These are phyloP conservation scores for Cephalopterus ornatus DNA, from an alignment of 2,113 vertebrate species.

Conservation along the genomic window DNA sequence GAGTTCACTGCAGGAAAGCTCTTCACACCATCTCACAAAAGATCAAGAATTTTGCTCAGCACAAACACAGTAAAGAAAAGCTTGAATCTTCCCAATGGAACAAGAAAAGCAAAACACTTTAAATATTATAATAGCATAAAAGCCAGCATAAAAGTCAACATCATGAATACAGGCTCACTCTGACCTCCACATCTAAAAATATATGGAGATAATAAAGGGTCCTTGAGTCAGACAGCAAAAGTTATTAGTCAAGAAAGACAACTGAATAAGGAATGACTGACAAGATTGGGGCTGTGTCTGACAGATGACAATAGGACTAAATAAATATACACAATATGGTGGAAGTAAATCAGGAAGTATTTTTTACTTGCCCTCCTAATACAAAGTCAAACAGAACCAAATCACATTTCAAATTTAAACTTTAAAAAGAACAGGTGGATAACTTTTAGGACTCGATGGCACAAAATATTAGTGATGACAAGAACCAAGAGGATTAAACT, in stretches of 20 bases:
- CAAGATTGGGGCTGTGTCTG: not conserved
- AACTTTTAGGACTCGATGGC: not conserved
- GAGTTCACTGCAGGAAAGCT: not conserved
- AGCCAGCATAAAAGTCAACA: not conserved
- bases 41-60: not conserved
- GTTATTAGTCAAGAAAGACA: not conserved
- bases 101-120: not conserved
- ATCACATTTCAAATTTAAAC: not conserved
- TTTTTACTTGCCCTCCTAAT: not conserved
- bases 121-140: not conserved
- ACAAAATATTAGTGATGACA: not conserved
- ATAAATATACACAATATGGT: not conserved
- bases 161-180: not conserved
- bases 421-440: not conserved
- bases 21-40: not conserved
- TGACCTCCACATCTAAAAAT: not conserved
- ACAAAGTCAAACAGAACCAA: slow-evolving; percentile 13
- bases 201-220: not conserved
- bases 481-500: not conserved
- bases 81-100: not conserved
- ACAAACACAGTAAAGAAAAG: not conserved
- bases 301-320: not conserved
- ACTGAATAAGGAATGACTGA: slow-evolving; percentile 1
- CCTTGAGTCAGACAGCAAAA: not conserved
- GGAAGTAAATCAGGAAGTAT: not conserved